Base-by-base conservation (phyloP, 2,797 vertebrate species). In the Malurus leucopterus region DNA sequence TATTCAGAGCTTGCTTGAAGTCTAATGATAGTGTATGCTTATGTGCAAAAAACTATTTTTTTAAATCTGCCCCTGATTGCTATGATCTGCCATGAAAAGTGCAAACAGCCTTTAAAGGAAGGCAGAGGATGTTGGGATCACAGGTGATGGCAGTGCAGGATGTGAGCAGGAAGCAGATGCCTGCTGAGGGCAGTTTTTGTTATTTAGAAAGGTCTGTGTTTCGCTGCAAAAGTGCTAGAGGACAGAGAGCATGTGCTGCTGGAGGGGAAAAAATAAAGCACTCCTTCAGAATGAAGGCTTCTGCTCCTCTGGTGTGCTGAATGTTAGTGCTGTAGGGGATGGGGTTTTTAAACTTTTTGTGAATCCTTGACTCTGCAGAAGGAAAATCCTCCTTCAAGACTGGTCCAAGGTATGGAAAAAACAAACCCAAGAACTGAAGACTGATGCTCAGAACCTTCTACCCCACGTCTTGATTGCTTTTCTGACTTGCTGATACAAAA, bases 401-500 rank as follows among this genome's bases (percentile, higher is more conserved):
- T 32, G 17, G 20, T 64, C 22, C 13, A 32, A 40, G 30, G 32
- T 19, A 1, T 32, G 38, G 43, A 68, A 38, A 30, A 82, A 51
- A 36, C 29, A 29, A 3, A 4, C 1, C 1, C 40, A 65, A 13
- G 36, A 46, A 8, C 12, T 1, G 1, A 10, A 9, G 3, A 27
- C 8, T 64, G 46, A 15, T 61, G 24, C 4, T 71, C 41, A 13
- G 11, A 11, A 3, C 27, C 13, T 57, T 36, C n/a, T 53, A 2
- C 20, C 27, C 80, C 20, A 14, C 26, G 27, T 32, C 20, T 38
- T 18, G n/a, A 0, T 8, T 6, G 6, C 32, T 41, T 26, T 6
- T 6, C 26, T 34, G 50, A 47, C 57, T 41, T 30, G 9, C 23
- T 74, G 29, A 10, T 55, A 38, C 5, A 36, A 68, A 57, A 26